Base-by-base conservation (phyloP, 1,140 invertebrate species). In the Drosophila oshimai region DNA sequence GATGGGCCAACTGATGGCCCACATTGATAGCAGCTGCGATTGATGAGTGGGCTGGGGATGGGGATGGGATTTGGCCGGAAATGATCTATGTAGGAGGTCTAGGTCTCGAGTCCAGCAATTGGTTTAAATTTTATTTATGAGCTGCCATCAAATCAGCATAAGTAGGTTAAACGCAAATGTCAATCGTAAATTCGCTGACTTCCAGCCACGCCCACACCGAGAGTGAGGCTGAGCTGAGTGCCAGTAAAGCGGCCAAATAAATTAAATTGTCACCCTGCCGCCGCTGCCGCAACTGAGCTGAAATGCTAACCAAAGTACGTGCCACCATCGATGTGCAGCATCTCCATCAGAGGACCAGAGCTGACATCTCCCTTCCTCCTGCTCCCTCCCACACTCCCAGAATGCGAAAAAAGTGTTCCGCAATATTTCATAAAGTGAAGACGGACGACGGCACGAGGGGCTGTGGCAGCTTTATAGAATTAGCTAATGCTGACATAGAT, bases 91-190 rank as follows among this genome's bases (percentile, higher is more conserved):
- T 33, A 33, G 20, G 53, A 39, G 39, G 51, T 68, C 36, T 73
- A 47, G 62, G 53, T 39, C 29, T 13, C 51, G 26, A 17, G 78
- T 84, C 78, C 79, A 55, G 80, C 76, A 80, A 87, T 81, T 87
- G 81, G 81, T 87, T 86, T 86, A 86, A 86, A 86, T 87, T 87
- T 87, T 87, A 87, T 87, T 87, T 87, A 87, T 87, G 81, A 88
- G 83, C 83, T 83, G 73, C 77, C 81, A 87, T 87, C 83, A 87
- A 87, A 87, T 87, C 83, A 87, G 81, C 81, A 87, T 87, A 87
- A 86, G 83, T 87, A 87, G 81, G 81, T 87, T 87, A 87, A 87
- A 87, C 81, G 81, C 81, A 87, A 87, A 83, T 87, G 81, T 87
- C 81, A 87, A 87, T 87, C 81, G 81, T 87, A 87, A 87, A 87